phyloP scores from a whole-genome alignment of 2,888 invertebrate genomes.

The Andricus curvator region DNA sequence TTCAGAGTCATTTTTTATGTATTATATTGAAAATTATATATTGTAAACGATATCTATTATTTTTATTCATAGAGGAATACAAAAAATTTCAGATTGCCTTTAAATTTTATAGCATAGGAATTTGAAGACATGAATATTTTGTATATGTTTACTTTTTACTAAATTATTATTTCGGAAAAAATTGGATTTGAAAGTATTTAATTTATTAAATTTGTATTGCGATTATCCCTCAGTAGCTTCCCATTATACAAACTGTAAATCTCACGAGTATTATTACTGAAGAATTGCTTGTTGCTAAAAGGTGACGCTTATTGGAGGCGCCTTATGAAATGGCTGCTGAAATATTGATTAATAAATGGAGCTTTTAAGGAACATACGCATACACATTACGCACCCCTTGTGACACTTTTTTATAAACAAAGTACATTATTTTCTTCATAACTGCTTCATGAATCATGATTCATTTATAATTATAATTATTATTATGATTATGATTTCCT shows the following conservation, averaged over 20 bases:
- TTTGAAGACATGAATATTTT: too few relatives aligned
- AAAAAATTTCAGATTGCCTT: neutral
- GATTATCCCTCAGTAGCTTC: too few relatives aligned
- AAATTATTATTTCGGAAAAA: too few relatives aligned
- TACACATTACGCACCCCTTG: neutral
- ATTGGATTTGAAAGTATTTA: too few relatives aligned
- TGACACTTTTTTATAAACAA: neutral
- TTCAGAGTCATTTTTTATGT: slow-evolving; percentile 13
- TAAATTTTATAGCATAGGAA: too few relatives aligned
- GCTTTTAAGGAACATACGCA: slow-evolving; percentile 18
- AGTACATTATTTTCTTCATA: neutral
- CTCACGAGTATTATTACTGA: neutral
- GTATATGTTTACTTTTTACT: too few relatives aligned
- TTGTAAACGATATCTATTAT: neutral
- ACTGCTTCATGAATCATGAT: too few relatives aligned
- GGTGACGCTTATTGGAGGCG: neutral
- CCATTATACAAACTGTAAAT: neutral
- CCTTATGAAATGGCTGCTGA: neutral
- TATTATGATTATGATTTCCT: neutral
- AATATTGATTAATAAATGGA: slow-evolving; percentile 22
- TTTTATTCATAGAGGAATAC: neutral
- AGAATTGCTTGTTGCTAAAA: neutral
- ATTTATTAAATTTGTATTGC: too few relatives aligned
- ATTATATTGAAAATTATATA: neutral
- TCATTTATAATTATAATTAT: too few relatives aligned